Percentiles rank a stretch among this genome's conserved stretches.
Conservation (phyloP, 1,140 invertebrate species). For the Caerostris extrusa region DNA sequence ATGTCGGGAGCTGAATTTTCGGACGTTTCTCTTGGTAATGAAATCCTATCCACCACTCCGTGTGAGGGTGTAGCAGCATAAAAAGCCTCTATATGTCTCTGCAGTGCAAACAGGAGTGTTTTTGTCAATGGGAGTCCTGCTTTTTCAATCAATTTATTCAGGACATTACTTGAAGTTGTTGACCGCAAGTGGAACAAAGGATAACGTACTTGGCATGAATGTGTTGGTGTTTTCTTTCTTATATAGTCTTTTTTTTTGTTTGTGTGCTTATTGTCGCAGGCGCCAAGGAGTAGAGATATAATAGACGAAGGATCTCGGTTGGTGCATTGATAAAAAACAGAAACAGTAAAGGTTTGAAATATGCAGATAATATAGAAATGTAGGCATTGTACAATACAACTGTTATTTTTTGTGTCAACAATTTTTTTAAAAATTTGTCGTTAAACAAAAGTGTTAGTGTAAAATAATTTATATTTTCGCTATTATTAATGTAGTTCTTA, state of each 20-base stretch:
- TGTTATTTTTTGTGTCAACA: no score
- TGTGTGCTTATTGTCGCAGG: background rate
- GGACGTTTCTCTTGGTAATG: background rate
- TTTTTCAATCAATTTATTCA: background rate
- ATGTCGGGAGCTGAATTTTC: background rate
- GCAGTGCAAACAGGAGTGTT: background rate
- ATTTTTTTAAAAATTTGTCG: no score
- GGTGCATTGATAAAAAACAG: no score
- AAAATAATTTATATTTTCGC: no score
- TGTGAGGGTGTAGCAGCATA: background rate
- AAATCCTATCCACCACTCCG: background rate
- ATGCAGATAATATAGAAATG: no score
- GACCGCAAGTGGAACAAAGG: conserved; percentile 34
- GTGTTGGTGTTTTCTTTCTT: background rate
- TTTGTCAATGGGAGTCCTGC: conserved; percentile 21
- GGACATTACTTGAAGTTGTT: conserved; percentile 21
- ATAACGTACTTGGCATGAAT: background rate
- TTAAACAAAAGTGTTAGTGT: no score
- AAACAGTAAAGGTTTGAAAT: no score
- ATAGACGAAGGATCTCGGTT: no score
- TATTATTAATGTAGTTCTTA: no score
- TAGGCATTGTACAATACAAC: no score
- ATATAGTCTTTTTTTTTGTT: background rate
- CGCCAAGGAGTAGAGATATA: background rate
- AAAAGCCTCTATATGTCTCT: background rate